Conservation (phyloP, 2,113 vertebrate species). For the Odontesthes bonariensis region DNA sequence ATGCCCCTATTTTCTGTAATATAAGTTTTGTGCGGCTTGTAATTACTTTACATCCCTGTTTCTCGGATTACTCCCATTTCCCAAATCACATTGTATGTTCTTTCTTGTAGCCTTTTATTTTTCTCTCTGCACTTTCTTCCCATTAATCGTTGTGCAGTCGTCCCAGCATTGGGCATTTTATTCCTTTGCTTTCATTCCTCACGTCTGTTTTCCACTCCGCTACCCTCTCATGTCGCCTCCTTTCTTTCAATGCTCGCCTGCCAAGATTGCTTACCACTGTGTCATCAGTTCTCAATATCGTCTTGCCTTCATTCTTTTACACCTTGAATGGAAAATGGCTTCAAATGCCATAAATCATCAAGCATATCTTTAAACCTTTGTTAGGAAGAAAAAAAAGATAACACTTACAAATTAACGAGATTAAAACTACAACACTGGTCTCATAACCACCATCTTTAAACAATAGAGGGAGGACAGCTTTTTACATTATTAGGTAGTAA, state of each 20-base stretch:
- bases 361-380: conserved; percentile 6
- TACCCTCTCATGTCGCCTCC: conserved; percentile 15
- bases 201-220: neutral
- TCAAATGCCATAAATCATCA: conserved; percentile 45
- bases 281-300: conserved; percentile 31
- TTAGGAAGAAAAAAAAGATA: neutral
- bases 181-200: neutral
- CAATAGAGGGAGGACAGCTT: neutral
- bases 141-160: conserved; percentile 10
- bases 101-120: conserved; percentile 22
- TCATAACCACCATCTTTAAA: neutral
- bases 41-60: conserved; percentile 41
- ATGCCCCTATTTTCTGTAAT: conserved; percentile 39
- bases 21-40: conserved; percentile 30
- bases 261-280: conserved; percentile 12
- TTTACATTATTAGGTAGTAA: neutral
- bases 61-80: conserved; percentile 4
- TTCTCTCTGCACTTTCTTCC: neutral
- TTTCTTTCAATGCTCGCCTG: conserved; percentile 33
- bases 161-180: conserved; percentile 20
- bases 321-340: conserved; percentile 20
- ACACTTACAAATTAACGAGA: conserved; percentile 12
- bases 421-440: conserved; percentile 4
- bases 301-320: conserved; percentile 29
- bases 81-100: conserved; percentile 12